Conservation (phyloP, 2,113 vertebrate genomes). For the Forbesichthys agassizii region DNA sequence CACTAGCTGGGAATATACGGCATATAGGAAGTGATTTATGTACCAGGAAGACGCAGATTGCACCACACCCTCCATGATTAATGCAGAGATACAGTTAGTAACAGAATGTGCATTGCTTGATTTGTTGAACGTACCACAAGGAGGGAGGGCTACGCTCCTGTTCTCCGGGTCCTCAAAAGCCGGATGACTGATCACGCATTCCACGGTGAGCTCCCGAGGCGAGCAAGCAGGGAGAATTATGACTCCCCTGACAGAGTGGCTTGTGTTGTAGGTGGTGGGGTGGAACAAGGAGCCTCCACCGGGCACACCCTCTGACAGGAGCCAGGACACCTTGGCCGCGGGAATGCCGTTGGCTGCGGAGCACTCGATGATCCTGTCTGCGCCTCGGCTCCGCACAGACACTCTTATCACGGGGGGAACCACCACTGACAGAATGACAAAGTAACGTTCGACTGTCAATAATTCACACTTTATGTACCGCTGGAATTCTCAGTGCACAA, state of each 20-base stretch:
- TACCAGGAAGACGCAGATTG: no score
- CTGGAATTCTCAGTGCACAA: neutral
- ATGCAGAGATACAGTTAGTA: no score
- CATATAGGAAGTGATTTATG: no score
- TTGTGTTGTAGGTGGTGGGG: constrained; percentile 62
- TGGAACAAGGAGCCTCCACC: constrained; percentile 45
- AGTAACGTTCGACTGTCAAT: constrained; percentile 10
- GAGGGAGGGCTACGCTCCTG: constrained; percentile 58
- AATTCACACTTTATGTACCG: constrained; percentile 6
- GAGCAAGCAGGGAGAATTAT: constrained; percentile 65
- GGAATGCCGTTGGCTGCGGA: constrained; percentile 60
- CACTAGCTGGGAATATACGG: no score
- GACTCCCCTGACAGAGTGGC: constrained; percentile 60
- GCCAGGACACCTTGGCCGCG: constrained; percentile 71
- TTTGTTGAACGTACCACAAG: constrained; percentile 65
- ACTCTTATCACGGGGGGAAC: constrained; percentile 61
- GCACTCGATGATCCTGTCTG: constrained; percentile 62
- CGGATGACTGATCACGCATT: constrained; percentile 70
- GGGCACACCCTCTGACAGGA: constrained; percentile 60
- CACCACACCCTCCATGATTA: no score
- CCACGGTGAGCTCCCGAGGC: constrained; percentile 50
- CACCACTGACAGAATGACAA: constrained; percentile 28
- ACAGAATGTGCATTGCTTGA: constrained; percentile 4
- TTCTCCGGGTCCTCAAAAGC: constrained; percentile 50
- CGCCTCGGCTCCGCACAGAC: constrained; percentile 42